Conservation (phyloP, 2,797 vertebrate genomes). For the Synaphobranchus kaupii region DNA sequence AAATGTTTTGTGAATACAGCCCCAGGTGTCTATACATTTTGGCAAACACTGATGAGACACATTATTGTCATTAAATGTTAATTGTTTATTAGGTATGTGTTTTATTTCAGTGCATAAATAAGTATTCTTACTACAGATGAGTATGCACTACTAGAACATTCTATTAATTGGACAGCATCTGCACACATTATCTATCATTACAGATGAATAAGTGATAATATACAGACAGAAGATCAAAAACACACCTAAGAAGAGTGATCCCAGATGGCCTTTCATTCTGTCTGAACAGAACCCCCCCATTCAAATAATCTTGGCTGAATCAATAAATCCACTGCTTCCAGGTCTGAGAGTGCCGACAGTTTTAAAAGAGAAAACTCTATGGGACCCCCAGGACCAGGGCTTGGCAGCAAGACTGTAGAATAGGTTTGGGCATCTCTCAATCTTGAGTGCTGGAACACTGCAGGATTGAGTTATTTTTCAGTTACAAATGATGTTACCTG, state of each 20-base stretch:
- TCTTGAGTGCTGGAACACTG: neutral
- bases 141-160: neutral
- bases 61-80: neutral
- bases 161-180: neutral
- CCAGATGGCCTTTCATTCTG: neutral
- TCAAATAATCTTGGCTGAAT: slow-evolving; percentile 15
- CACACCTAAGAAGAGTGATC: neutral
- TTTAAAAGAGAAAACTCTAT: slow-evolving; percentile 3
- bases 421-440: neutral
- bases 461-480: neutral
- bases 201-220: neutral
- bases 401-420: neutral
- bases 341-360: neutral
- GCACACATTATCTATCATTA: neutral
- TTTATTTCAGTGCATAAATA: neutral
- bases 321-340: neutral
- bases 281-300: slow-evolving; percentile 14
- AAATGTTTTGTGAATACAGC: too few species aligned
- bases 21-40: neutral
- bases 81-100: neutral
- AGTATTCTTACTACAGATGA: neutral
- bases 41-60: neutral
- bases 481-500: neutral
- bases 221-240: neutral
- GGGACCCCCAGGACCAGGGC: neutral